A percentile compares a stretch with the other conserved stretches of the same genome.
Conservation (phyloP, 2,113 vertebrate genomes). For the Ariopsis seemanni region DNA sequence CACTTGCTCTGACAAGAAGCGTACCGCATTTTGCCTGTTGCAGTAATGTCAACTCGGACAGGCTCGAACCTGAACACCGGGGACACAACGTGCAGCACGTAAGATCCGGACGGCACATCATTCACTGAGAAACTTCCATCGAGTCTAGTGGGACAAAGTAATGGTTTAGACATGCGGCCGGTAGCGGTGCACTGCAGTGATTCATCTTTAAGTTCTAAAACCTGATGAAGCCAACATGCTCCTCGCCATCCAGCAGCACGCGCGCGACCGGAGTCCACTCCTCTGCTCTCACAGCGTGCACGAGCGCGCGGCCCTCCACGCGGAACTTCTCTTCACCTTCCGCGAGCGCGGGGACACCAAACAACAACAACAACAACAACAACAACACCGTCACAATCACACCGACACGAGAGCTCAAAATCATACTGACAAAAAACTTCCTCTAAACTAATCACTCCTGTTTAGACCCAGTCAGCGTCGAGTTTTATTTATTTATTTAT, state of each 20-base stretch:
- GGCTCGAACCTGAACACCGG: conserved; percentile 83
- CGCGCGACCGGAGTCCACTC: conserved; percentile 80
- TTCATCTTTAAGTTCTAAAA: conserved; percentile 46
- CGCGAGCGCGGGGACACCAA: conserved; percentile 5
- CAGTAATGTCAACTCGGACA: conserved; percentile 84
- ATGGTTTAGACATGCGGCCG: background rate
- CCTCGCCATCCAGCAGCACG: conserved; percentile 80
- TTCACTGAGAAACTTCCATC: conserved; percentile 88
- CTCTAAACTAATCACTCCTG: too few species aligned
- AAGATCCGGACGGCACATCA: conserved; percentile 84
- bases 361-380: background rate
- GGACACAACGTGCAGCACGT: conserved; percentile 83
- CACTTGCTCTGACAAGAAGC: background rate
- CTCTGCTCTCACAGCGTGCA: conserved; percentile 77
- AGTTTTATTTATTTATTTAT: too few species aligned
- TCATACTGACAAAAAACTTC: background rate
- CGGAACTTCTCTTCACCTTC: conserved; percentile 71
- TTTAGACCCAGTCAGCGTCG: background rate
- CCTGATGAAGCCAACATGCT: conserved; percentile 82
- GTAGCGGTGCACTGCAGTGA: background rate
- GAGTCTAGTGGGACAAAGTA: conserved; percentile 67
- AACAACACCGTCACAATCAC: conserved; percentile 38
- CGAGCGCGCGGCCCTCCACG: conserved; percentile 80
- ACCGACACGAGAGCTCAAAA: background rate
- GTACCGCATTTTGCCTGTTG: conserved; percentile 88